Evolutionary conservation across 1,140 invertebrate genomes (phyloP).

Genomic region (Delia radicum): DNA sequence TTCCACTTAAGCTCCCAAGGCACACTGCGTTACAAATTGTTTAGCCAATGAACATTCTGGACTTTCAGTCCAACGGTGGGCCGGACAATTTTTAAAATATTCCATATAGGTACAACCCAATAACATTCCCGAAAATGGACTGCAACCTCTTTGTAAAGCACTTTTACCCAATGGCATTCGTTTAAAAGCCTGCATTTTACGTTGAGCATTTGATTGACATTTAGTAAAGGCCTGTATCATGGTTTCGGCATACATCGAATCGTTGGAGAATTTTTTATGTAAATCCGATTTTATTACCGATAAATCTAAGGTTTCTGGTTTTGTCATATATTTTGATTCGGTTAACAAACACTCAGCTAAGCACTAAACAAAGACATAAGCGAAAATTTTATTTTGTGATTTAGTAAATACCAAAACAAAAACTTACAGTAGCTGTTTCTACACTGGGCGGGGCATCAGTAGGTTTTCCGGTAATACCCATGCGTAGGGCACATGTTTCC

Average conservation of each 20-base stretch:
- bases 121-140: conserved; percentile 45
- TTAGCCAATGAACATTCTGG: conserved; percentile 45
- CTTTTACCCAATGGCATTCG: conserved; percentile 23
- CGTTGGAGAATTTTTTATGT: conserved; percentile 40
- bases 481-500: conserved; percentile 37
- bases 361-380: conserved; percentile 34
- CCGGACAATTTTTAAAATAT: conserved; percentile 51
- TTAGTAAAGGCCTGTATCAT: conserved; percentile 38
- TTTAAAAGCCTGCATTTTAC: conserved; percentile 35
- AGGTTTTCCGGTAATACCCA: conserved; percentile 36
- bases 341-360: conserved; percentile 46
- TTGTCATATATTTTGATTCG: conserved; percentile 37
- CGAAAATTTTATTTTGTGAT: not conserved
- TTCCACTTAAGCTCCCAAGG: conserved; percentile 35
- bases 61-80: conserved; percentile 43
- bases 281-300: conserved; percentile 36
- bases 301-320: conserved; percentile 35
- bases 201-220: conserved; percentile 40
- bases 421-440: conserved; percentile 42
- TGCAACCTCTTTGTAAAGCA: conserved; percentile 35
- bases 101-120: conserved; percentile 51
- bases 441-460: conserved; percentile 34
- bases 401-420: not conserved
- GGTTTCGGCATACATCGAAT: conserved; percentile 40
- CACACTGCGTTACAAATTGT: conserved; percentile 44